Evolutionary conservation across 2,113 vertebrate genomes (phyloP).

Genomic region (Mirounga angustirostris): DNA sequence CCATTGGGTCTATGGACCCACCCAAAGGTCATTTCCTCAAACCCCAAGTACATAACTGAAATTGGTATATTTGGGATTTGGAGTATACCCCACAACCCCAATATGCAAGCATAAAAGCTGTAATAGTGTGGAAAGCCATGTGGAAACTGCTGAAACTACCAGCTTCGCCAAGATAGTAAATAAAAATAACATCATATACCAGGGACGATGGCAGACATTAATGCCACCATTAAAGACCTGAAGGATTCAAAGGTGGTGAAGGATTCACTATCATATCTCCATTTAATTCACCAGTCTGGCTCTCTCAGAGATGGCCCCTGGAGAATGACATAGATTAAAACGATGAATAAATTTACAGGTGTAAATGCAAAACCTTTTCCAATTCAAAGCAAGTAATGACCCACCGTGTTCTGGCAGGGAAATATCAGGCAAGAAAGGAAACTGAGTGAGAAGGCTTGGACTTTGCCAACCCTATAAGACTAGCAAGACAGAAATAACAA

Average conservation of each 20-base stretch:
- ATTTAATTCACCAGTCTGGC: not conserved
- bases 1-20: not conserved
- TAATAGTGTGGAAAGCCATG: not conserved
- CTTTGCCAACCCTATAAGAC: not conserved
- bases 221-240: not conserved
- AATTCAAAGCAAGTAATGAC: not conserved
- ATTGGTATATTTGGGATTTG: not conserved
- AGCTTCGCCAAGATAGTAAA: not conserved
- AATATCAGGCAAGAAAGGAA: not conserved
- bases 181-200: not conserved
- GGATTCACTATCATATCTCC: not conserved
- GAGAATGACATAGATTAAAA: not conserved
- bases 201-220: not conserved
- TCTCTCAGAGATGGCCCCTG: not conserved
- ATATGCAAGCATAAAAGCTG: not conserved
- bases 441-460: not conserved
- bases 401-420: not conserved
- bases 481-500: conserved; percentile 66
- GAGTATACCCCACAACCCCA: not conserved
- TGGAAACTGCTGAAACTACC: not conserved
- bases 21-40: not conserved
- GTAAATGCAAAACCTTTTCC: not conserved
- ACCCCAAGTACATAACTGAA: not conserved
- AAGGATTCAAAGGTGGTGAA: not conserved
- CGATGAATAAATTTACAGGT: not conserved